Base-by-base conservation (phyloP, 2,888 invertebrate genomes). In the Laothoe populi region DNA sequence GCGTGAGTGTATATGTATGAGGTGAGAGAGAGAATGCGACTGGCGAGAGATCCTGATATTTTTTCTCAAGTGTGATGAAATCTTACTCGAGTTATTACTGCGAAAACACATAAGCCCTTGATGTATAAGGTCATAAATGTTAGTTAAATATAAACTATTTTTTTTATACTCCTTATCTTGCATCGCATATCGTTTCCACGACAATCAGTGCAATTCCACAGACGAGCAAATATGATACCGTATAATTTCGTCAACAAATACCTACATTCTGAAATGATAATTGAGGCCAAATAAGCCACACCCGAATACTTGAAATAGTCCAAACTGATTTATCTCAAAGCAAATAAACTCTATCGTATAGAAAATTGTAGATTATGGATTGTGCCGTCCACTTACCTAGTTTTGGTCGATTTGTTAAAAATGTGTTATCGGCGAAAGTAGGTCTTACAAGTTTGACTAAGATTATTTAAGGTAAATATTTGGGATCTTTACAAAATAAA, bases 271-370 rank as follows among this genome's bases (percentile, higher is more conserved):
- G 71, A 76, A 77, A 79, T 75, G 73, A 71, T 71, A 70, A 85
- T 82, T 73, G 66, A 72, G 85, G 88, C 83, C 85, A 83, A 78
- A 75, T 71, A 71, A 68, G 72, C 61, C 82, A 70, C 86, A 74
- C 87, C 83, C 67, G 66, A 63, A 69, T 62, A 75, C 66, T 72
- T 62, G 66, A 68, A 63, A 57, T 70, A 72, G 64, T 77, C 73
- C 78, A 70, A 61, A 40, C 49, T 42, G 21, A 61, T 53, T 61
- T 53, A 61, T 53, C 60, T 58, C 23, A 60, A 61, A 63, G 66
- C 66, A 69, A 70, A 60, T 65, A 68, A 63, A 65, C 53, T 60
- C 53, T 70, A 74, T 71, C 72, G 58, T 48, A 61, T 44, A 53
- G 42, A 42, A 61, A 61, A 61, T 53, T 42, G 42, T 40, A 7